Evolutionary conservation across 2,113 vertebrate genomes (phyloP).

Genomic region (Hippolais icterina): DNA sequence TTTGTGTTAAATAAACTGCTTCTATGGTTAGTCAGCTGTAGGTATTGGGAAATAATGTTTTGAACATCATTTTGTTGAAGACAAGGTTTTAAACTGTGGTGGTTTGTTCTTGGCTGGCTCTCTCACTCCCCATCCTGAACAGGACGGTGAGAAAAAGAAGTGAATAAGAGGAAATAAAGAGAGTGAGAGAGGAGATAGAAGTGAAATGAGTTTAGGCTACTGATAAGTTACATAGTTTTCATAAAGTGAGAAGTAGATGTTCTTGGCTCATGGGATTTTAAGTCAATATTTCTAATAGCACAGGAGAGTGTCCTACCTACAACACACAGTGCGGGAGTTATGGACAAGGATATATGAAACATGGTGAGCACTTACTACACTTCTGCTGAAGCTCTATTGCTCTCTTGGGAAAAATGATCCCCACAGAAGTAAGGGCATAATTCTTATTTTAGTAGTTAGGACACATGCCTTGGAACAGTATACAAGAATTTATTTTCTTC

Average conservation of each 20-base stretch:
- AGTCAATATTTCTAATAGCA: neutral
- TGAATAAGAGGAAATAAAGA: neutral
- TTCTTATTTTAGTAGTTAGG: neutral
- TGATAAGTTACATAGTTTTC: neutral
- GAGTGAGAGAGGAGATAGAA: neutral
- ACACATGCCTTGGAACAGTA: accelerated
- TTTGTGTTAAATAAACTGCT: neutral
- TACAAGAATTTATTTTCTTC: neutral
- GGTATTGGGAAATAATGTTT: neutral
- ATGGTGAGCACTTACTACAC: neutral
- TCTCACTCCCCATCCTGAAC: neutral
- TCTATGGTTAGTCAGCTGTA: neutral
- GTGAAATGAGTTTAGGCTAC: neutral
- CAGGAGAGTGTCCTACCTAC: neutral
- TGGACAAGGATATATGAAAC: neutral
- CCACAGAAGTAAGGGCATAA: neutral
- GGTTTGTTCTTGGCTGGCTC: neutral
- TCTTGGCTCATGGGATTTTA: neutral
- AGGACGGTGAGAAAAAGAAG: neutral
- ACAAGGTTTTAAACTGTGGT: neutral
- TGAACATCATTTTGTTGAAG: neutral
- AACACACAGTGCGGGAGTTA: neutral
- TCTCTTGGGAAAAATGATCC: neutral
- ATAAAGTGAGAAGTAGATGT: neutral
- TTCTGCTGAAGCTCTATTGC: neutral